Evolutionary conservation across 2,113 vertebrate genomes (phyloP).

Genomic region (Otis tarda): DNA sequence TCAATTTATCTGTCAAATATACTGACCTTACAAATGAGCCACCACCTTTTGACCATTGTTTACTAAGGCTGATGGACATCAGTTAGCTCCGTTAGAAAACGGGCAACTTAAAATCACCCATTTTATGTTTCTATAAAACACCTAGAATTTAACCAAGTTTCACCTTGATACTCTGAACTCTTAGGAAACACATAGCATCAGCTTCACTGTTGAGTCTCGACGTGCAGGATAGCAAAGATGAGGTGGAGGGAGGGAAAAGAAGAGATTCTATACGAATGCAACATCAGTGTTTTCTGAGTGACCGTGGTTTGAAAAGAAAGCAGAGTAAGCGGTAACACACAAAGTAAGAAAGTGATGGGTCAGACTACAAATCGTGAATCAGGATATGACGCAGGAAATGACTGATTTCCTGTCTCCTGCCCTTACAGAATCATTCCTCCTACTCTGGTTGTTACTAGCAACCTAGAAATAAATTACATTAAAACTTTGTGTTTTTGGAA

Average conservation of each 20-base stretch:
- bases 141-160: not conserved
- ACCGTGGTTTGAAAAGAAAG: not conserved
- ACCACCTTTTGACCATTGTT: not conserved
- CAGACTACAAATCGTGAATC: not conserved
- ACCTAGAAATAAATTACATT: not conserved
- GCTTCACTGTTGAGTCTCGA: not conserved
- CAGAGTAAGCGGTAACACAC: fast-evolving
- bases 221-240: not conserved
- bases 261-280: not conserved
- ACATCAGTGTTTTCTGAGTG: not conserved
- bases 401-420: not conserved
- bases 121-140: not conserved
- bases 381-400: not conserved
- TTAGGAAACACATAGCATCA: not conserved
- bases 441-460: not conserved
- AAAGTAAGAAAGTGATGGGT: not conserved
- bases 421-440: not conserved
- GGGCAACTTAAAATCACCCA: not conserved
- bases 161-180: not conserved
- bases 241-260: not conserved
- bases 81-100: not conserved
- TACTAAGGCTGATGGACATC: not conserved
- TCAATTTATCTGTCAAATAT: not conserved
- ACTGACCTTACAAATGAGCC: not conserved
- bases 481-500: not conserved